Base-by-base conservation (phyloP, 2,888 invertebrate species). In the Amaurobius ferox region DNA sequence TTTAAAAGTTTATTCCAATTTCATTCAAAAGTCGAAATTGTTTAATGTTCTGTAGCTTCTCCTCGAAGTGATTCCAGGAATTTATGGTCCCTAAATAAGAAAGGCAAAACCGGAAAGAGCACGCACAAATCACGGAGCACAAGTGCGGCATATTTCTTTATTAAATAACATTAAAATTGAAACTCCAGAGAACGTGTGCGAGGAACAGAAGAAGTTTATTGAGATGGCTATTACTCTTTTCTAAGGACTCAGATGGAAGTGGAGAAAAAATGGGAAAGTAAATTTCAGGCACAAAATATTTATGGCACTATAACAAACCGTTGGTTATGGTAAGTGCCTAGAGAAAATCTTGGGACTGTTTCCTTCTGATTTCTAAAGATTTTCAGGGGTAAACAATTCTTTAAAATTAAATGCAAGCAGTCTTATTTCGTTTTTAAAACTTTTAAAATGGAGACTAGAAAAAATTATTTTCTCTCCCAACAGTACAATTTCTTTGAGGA, bases 101-200 rank as follows among this genome's bases (percentile, higher is more conserved):
- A 44, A 44, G n/a, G 44, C 44, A 44, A 44, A 16, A 2, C 44
- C 44, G 16, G 44, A 16, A 44, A 44, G 16, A 16, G 16, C 16
- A n/a, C 44, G n/a, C 44, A 44, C 44, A 44, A 44, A 44, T 44
- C 44, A 44, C 44, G 44, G 9, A n/a, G 44, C 16, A 44, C n/a
- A 44, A 44, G 44, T 44, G 44, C 44, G 2, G 44, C 44, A 44
- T 16, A 44, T 44, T 44, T 44, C 44, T 44, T 44, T 44, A 44
- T 44, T 44, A 44, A 44, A 44, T 44, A 44, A 44, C 44, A 44
- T 44, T 44, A 44, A 44, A 44, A 44, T 44, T 44, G 44, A 44
- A 44, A 44, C 44, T 44, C 44, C n/a, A n/a, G 44, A 44, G 44
- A 44, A 44, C 9, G 16, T 44, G 44, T 13, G 16, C 16, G 44